Percentiles rank a stretch among this genome's conserved stretches.
phyloP scores from a whole-genome alignment of 2,797 vertebrate genomes.

The Potorous gilbertii region DNA sequence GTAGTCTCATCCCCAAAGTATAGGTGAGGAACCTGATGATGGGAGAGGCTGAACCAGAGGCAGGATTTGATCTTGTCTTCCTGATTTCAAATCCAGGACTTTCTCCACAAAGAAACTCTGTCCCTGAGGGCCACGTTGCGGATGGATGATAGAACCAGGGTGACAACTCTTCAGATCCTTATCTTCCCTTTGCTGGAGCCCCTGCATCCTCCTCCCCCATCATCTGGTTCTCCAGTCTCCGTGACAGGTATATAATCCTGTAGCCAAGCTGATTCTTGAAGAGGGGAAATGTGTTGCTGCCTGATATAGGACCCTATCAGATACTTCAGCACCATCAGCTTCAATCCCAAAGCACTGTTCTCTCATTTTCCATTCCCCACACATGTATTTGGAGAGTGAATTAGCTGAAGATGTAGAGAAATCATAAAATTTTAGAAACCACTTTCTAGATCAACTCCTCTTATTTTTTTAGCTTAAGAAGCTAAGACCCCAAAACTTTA shows the following conservation, averaged over 20 bases:
- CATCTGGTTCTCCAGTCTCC: background rate
- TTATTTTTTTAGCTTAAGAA: background rate
- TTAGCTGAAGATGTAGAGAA: conserved; percentile 13
- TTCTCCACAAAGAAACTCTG: background rate
- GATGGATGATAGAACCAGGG: background rate
- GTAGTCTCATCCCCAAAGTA: background rate
- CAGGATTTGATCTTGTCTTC: background rate
- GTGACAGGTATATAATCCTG: background rate
- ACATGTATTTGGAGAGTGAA: background rate
- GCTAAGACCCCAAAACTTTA: background rate
- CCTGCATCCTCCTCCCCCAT: conserved; percentile 1
- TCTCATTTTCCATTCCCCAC: background rate
- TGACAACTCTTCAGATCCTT: background rate
- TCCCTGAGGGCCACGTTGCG: background rate
- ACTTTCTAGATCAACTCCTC: background rate
- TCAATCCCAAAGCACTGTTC: background rate
- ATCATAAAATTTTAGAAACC: background rate
- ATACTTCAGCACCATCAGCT: background rate
- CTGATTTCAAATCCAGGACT: background rate
- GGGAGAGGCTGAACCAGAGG: background rate
- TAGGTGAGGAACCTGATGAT: background rate
- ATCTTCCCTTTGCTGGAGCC: background rate
- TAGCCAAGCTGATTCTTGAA: background rate
- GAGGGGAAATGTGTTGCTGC: conserved; percentile 21
- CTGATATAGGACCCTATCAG: background rate